These are phyloP conservation scores for Recurvirostra avosetta DNA, from an alignment of 2,113 vertebrate genomes.

Conservation along the genomic window DNA sequence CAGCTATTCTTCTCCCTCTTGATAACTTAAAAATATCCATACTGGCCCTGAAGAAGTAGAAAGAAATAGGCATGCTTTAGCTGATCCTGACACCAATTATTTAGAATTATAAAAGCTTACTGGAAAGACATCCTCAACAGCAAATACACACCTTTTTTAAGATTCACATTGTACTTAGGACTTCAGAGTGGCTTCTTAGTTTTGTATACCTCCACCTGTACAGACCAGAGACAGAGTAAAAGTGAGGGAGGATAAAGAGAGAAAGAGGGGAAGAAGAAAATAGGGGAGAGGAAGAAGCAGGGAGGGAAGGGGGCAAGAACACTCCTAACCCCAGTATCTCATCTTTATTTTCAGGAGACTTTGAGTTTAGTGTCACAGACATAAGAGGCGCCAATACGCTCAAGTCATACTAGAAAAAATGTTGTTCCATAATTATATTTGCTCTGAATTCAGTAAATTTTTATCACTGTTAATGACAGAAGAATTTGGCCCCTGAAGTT, in stretches of 20 bases:
- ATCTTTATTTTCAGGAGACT: background rate
- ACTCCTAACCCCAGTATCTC: background rate
- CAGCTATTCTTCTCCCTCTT: background rate
- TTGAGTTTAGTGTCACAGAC: rapidly evolving
- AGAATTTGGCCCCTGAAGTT: background rate
- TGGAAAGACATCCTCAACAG: background rate
- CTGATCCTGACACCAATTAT: background rate
- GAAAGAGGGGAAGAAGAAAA: background rate
- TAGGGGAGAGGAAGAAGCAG: background rate
- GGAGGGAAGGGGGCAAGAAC: background rate
- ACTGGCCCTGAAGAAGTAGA: background rate
- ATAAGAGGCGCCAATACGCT: background rate
- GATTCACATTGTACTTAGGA: background rate
- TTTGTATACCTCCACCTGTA: background rate
- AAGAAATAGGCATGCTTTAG: background rate
- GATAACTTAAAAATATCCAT: background rate
- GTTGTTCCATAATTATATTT: background rate
- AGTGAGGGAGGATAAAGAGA: background rate
- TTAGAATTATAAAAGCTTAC: background rate
- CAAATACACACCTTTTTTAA: background rate
- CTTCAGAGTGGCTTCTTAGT: background rate
- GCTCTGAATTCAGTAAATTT: background rate
- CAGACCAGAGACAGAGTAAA: background rate
- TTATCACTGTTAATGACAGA: background rate
- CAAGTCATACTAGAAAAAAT: background rate